Evolutionary conservation across 1,140 invertebrate genomes (phyloP), one percentile per base, ranked within the genome.

Genomic region (Anastrepha ludens): DNA sequence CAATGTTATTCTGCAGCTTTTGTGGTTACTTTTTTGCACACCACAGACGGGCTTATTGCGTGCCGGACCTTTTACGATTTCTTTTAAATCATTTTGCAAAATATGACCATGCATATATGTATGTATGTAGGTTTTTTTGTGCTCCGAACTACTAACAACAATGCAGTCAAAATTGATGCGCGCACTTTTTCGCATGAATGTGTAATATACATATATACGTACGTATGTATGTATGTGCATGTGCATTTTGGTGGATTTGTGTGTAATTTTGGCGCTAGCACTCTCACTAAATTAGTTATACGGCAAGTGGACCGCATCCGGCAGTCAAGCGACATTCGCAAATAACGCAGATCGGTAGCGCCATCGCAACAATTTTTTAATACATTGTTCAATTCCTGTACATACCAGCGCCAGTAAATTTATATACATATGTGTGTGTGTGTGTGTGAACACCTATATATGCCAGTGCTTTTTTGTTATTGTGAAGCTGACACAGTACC

Each of bases 21-120:
- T 67, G 65, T 41, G 65, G 65, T 9, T 9, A 20, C 64, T 65
- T 65, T 65, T 65, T 67, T 67, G 65, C 65, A 67, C 39, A 20
- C 65, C 65, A 15, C 65, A 67, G 55, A 7, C 20, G 29, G 6
- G 29, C 29, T 67, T 67, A 41, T 20, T 67, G 39, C 65, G 65
- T 41, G 65, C 7, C 20, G 62, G 29, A 67, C 29, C 65, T 67
- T 67, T 67, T 41, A 39, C 39, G 20, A 64, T 39, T 67, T 67
- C 65, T 67, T 65, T 39, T 65, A n/a, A 17, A 62, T 17, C 64
- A 5, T 65, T 65, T 67, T 64, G n/a, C 0, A 4, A 64, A 20
- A 17, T 64, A 20, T 64, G n/a, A 39, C 0, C 29, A 29, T 29
- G 29, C 29, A 29, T 29, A 29, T 29, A 29, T 29, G 29, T 29